Evolutionary conservation across 2,797 vertebrate species (phyloP), one percentile per base, ranked within the genome.

Genomic region (Hybognathus amarus): DNA sequence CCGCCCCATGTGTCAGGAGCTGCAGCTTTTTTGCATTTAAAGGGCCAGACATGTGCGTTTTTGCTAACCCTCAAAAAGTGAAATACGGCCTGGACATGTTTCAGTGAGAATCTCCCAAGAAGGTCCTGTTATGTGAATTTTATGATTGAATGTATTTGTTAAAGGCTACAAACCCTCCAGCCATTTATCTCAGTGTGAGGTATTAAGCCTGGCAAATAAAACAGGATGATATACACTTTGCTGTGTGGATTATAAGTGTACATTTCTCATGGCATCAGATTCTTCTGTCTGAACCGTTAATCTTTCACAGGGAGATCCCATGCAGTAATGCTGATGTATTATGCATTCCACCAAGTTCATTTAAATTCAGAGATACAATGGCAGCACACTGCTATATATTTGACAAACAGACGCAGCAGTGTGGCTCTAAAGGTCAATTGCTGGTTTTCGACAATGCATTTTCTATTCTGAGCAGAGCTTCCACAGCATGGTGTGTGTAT

Each of bases 251-350:
- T 86, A 79, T 86, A 88, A 90, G 90, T 70, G 83, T 89, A 87
- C 88, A 91, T 91, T 89, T 88, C 85, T 93, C 89, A 91, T 89
- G 77, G 83, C 87, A 89, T 90, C 90, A 85, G 79, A 87, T 88
- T 84, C 86, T 85, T 87, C 86, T 40, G 77, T 88, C 85, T 42
- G 77, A 70, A 82, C 85, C 71, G 88, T 92, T 93, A 92, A 93
- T 92, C 92, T 91, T 90, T 87, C 90, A 77, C 73, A 40, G 83
- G 77, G 87, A 82, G 84, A 89, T 89, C 89, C 85, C 86, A 90
- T 86, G 83, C 87, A 77, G 89, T 91, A 90, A 91, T 88, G 64
- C 86, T 93, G 92, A 94, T 92, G 88, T 89, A 94, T 93, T 83
- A 80, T 71, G 59, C 64, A 91, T 87, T 88, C 85, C 83, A 67